Evolutionary conservation across 2,797 vertebrate species (phyloP), one percentile per base, ranked within the genome.

Genomic region (Saxicola maurus): DNA sequence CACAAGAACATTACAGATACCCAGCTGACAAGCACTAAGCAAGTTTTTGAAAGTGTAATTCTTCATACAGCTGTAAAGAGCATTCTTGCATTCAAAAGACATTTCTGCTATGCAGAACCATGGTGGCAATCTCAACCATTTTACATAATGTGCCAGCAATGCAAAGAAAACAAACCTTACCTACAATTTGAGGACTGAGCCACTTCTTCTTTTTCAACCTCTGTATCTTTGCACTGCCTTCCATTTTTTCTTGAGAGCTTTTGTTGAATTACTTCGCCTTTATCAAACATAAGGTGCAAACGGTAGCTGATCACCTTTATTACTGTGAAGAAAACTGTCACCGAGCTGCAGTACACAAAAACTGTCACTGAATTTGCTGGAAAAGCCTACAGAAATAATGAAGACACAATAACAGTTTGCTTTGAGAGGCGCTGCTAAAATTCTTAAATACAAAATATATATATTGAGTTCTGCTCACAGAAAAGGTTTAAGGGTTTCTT

Each of bases 261-360:
- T 21, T 96, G 98, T 82, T 98, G 97, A 91, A 98, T 96, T 40
- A 97, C 96, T 96, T 99, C 98, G 0, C 98, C 99, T 94, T 98
- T 97, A 53, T 99, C 98, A 45, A 99, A 99, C 98, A 99, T 99
- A 88, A 99, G 93, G 91, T 99, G 99, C 38, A 99, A 97, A 65
- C 98, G 98, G 72, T 99, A 99, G 97, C 98, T 99, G 94, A 98
- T 94, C 87, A 98, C 77, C 94, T 99, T 99, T 96, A 99, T 99
- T 79, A 98, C 71, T 64, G 98, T 96, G 96, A 99, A 99, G 96
- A 99, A 98, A 74, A 98, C 53, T 1, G 98, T 98, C 96, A 99
- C 98, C 13, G 94, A 98, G 92, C 97, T 97, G 96, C 99, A 99
- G 98, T 99, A 99, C 93, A 99, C 98, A 92, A 98, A 98, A 89